phyloP scores from a whole-genome alignment of 64 coral and sea anemone species.

The Trachythela sp. region DNA sequence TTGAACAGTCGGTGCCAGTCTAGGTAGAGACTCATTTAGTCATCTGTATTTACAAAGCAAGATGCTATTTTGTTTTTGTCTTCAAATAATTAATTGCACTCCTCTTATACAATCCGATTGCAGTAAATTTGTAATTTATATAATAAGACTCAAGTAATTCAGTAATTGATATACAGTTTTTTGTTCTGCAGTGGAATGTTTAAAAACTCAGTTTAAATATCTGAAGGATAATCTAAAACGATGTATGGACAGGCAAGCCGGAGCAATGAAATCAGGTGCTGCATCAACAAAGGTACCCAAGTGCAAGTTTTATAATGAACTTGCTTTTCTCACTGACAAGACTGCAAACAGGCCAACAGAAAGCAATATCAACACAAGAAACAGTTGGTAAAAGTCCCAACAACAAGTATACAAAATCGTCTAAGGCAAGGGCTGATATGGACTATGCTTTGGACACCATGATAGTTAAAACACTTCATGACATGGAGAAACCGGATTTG shows the following conservation, averaged over 20 bases:
- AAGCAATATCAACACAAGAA: not conserved
- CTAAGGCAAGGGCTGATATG: not conserved
- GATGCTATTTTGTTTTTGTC: no score
- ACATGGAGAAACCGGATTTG: not conserved
- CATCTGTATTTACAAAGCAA: no score
- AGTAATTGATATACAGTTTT: no score
- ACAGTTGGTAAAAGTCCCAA: not conserved
- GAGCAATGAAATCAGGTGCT: not conserved
- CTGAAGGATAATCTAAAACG: not conserved
- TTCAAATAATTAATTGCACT: no score
- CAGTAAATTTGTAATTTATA: not conserved
- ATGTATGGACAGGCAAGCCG: not conserved
- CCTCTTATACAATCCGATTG: not conserved
- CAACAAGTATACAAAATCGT: not conserved
- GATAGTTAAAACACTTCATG: not conserved
- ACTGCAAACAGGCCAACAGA: not conserved
- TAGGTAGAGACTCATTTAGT: no score
- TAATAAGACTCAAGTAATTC: no score
- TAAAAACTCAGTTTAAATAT: not conserved
- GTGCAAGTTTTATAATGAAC: conserved; percentile 3
- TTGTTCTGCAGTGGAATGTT: not conserved
- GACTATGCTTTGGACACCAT: not conserved
- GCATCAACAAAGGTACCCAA: not conserved
- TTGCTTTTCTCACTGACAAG: not conserved
- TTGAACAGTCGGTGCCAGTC: no score